Evolutionary conservation across 2,113 vertebrate species (phyloP).

Genomic region (Atlantisia rogersi): DNA sequence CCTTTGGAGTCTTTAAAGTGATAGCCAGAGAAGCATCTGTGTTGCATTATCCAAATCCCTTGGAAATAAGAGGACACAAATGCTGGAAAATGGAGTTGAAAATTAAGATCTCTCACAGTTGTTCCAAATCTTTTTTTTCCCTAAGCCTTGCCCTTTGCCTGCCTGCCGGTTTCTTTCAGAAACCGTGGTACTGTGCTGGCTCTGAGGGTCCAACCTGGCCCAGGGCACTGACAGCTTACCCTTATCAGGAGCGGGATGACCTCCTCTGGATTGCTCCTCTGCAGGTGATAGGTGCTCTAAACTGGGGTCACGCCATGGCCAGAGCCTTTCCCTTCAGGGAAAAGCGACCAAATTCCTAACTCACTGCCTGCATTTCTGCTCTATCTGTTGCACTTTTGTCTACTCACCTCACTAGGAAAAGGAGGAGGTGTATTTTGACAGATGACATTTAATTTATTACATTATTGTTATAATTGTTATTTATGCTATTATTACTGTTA

Average conservation of each 20-base stretch:
- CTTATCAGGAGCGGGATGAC: not conserved
- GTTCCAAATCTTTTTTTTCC: not conserved
- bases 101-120: not conserved
- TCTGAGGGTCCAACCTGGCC: not conserved
- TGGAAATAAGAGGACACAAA: conserved; percentile 6
- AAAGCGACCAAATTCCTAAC: not conserved
- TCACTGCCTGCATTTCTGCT: not conserved
- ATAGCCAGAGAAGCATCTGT: conserved; percentile 31
- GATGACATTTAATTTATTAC: not conserved
- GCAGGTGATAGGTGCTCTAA: not conserved
- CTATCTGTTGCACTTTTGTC: not conserved
- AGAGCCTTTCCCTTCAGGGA: not conserved
- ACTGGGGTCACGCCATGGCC: not conserved
- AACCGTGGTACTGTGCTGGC: not conserved
- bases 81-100: not conserved
- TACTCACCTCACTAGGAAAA: not conserved
- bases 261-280: not conserved
- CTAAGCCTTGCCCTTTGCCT: not conserved
- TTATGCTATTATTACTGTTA: too few species aligned
- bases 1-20: not conserved
- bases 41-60: not conserved
- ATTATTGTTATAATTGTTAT: too few species aligned
- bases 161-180: not conserved
- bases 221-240: rapidly evolving
- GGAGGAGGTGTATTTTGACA: not conserved